Evolutionary conservation across 2,113 vertebrate genomes (phyloP), one percentile per base, ranked within the genome.

Genomic region (Archilochus colubris): DNA sequence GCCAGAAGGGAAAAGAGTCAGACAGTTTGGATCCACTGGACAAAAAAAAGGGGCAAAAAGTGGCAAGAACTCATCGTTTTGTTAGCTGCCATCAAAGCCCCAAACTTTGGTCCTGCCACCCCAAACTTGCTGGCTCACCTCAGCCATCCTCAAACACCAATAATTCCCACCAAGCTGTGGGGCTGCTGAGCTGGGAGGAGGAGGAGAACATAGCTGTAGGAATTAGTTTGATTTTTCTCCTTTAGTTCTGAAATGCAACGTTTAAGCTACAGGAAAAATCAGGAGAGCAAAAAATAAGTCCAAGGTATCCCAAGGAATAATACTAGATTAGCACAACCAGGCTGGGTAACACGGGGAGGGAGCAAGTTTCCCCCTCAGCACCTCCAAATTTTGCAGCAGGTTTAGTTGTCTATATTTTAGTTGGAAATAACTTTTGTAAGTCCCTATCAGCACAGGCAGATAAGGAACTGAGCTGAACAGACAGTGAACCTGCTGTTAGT

Each of bases 1-100:
- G 46, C 85, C 88, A 93, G 81, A 91, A 93, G 75, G 92, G 88
- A 89, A 96, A 64, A 83, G 75, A 85, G 10, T 67, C 90, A 96
- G 91, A 93, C 81, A 75, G 61, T 27, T 3, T 2, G 2, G 67
- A 87, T 53, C 38, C 69, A 89, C 76, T 57, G 46, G 33, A 64
- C 0, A 48, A 48, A 12, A 40, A 48, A 40, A 48, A 48, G 3
- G 46, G 55, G 38, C 24, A 75, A 64, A 72, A 88, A 63, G 22
- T 14, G 46, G 10, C 2, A 7, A 89, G 83, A 57, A 54, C 6
- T 73, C 54, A 54, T 74, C 19, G 4, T 51, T 75, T 68, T 55
- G 40, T 70, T 57, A 91, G 54, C 36, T 50, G 58, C 51, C 3
- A 53, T 61, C 64, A 50, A 59, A 62, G 40, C 17, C 31, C 18